phyloP scores from a whole-genome alignment of 23 tunicate genomes.

The Phallusia fumigata region DNA sequence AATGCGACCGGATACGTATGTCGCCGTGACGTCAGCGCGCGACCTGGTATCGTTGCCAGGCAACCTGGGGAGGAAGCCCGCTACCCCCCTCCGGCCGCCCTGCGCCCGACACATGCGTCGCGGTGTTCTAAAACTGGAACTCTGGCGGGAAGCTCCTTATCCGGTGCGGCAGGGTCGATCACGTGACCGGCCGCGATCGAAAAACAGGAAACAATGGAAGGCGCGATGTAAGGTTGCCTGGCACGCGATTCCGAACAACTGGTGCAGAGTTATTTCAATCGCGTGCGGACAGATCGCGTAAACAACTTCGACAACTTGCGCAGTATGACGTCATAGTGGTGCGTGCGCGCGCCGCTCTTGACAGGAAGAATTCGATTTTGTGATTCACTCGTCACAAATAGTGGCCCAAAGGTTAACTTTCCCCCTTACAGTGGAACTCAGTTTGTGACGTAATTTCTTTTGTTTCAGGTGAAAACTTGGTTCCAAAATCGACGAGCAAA shows the following conservation, averaged over 20 bases:
- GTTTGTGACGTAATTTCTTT: neutral
- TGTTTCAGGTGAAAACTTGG: constrained; percentile 89
- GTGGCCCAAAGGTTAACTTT: no score
- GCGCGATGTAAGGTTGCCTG: neutral
- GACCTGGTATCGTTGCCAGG: constrained; percentile 4
- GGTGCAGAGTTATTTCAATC: neutral
- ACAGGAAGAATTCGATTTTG: neutral
- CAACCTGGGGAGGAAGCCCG: constrained; percentile 4
- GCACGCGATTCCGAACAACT: constrained; percentile 1
- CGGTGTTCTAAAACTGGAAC: constrained; percentile 11
- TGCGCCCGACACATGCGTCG: neutral
- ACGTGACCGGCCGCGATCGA: constrained; percentile 6
- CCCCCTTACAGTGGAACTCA: no score
- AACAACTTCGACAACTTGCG: neutral
- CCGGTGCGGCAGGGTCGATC: neutral
- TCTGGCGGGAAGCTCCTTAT: neutral
- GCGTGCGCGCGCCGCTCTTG: neutral
- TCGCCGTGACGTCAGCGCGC: neutral
- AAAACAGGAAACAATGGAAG: constrained; percentile 8
- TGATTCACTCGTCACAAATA: neutral
- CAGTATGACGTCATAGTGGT: constrained; percentile 1
- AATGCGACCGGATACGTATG: neutral
- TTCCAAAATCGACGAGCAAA: constrained; percentile 96
- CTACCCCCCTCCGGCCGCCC: neutral
- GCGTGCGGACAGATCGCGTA: neutral